Evolutionary conservation across 2,888 invertebrate species (phyloP).

Genomic region (Tipula helvola): DNA sequence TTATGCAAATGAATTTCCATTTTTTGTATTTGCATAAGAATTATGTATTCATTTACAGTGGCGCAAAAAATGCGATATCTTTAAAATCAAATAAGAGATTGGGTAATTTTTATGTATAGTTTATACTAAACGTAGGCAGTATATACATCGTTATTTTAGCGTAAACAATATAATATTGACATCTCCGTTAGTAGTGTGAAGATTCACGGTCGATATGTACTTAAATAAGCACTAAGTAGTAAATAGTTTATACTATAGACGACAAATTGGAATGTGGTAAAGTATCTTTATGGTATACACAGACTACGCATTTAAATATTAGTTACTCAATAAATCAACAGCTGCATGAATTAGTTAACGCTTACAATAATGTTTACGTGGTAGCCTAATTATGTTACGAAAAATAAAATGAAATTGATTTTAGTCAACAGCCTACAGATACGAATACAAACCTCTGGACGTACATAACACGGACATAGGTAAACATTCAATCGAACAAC

Average conservation of each 20-base stretch:
- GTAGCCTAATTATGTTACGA: background rate
- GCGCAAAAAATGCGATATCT: background rate
- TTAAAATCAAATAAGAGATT: background rate
- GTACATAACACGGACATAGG: background rate
- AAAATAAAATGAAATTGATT: background rate
- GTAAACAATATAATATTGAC: background rate
- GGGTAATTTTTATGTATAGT: background rate
- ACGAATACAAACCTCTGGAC: background rate
- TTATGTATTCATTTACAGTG: background rate
- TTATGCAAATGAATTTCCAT: background rate
- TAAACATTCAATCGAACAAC: background rate
- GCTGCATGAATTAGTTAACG: background rate
- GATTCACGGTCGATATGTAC: background rate
- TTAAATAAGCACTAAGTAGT: background rate
- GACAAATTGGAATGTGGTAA: background rate
- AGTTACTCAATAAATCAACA: background rate
- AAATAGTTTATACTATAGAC: background rate
- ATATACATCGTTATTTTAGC: background rate
- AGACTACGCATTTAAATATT: background rate
- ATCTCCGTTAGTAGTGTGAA: background rate
- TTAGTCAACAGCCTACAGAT: background rate
- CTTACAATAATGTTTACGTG: background rate
- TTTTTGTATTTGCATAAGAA: background rate
- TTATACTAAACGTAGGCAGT: background rate
- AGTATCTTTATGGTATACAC: background rate